Evolutionary conservation across 2,888 invertebrate species (phyloP).

Genomic region (Drosophila quinaria): DNA sequence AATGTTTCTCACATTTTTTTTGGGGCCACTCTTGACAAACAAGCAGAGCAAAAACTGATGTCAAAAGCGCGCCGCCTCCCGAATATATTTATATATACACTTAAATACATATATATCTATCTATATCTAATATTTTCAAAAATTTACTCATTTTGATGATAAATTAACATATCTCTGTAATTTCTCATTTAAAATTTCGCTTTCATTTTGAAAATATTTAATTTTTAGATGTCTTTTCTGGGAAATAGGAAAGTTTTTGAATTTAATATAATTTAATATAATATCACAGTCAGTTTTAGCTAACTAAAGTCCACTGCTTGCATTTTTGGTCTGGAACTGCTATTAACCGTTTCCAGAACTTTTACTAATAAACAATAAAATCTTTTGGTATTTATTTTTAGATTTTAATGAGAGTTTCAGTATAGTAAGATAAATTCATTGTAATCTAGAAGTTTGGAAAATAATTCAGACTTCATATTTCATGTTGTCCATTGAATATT

Average conservation of each 20-base stretch:
- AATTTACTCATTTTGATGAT: constrained; percentile 55
- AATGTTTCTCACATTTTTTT: constrained; percentile 27
- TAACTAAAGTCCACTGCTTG: not conserved
- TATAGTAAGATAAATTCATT: not conserved
- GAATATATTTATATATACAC: constrained; percentile 15
- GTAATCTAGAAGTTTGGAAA: not conserved
- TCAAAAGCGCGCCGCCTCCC: constrained; percentile 68
- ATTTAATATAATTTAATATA: too few species aligned
- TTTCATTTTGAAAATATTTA: constrained; percentile 45
- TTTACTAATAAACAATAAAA: not conserved
- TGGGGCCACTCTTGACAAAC: constrained; percentile 53
- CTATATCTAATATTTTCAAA: constrained; percentile 20
- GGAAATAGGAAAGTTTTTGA: not conserved
- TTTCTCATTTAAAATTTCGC: constrained; percentile 57
- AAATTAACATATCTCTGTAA: constrained; percentile 58
- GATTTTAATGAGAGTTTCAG: not conserved
- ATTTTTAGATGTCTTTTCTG: constrained; percentile 22
- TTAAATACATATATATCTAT: constrained; percentile 22
- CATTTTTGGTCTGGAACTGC: not conserved
- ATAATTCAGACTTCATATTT: not conserved
- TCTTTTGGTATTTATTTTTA: not conserved
- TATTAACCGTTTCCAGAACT: not conserved
- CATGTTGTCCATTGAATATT: not conserved
- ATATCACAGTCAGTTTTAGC: too few species aligned
- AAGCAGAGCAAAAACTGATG: constrained; percentile 60